Evolutionary conservation across 2,113 vertebrate species (phyloP).

Genomic region (Conger conger): DNA sequence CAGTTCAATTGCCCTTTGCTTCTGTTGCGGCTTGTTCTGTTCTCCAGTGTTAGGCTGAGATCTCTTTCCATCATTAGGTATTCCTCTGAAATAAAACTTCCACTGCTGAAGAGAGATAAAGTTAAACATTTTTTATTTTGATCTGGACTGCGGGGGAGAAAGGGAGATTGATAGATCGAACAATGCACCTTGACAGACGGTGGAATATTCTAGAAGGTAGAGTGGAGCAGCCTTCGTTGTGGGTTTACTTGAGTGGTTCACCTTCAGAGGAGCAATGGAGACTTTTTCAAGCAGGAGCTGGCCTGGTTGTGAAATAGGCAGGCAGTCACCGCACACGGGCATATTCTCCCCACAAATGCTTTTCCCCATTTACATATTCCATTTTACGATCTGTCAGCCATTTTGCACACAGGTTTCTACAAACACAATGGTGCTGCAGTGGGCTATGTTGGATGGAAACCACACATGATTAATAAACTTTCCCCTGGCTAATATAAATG

Average conservation of each 20-base stretch:
- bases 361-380: not conserved
- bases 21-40: not conserved
- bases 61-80: not conserved
- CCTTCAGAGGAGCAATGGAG: not conserved
- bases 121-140: not conserved
- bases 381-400: not conserved
- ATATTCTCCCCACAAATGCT: not conserved
- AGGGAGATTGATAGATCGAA: slow-evolving; percentile 42
- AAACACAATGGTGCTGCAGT: not conserved
- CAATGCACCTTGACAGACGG: slow-evolving; percentile 42
- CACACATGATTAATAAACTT: not conserved
- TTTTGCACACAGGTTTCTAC: not conserved
- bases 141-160: not conserved
- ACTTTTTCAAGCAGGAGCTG: not conserved
- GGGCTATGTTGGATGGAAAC: not conserved
- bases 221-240: slow-evolving; percentile 24
- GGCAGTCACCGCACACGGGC: not conserved
- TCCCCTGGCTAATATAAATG: not conserved
- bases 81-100: not conserved
- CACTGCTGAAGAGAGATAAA: not conserved
- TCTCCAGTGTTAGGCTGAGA: not conserved
- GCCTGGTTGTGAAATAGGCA: not conserved
- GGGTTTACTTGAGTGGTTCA: slow-evolving; percentile 15
- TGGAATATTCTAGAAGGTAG: slow-evolving; percentile 31
- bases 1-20: not conserved